These are phyloP conservation scores for Schizopygopsis pylzovi DNA, from an alignment of 2,797 vertebrate species.

Conservation along the genomic window DNA sequence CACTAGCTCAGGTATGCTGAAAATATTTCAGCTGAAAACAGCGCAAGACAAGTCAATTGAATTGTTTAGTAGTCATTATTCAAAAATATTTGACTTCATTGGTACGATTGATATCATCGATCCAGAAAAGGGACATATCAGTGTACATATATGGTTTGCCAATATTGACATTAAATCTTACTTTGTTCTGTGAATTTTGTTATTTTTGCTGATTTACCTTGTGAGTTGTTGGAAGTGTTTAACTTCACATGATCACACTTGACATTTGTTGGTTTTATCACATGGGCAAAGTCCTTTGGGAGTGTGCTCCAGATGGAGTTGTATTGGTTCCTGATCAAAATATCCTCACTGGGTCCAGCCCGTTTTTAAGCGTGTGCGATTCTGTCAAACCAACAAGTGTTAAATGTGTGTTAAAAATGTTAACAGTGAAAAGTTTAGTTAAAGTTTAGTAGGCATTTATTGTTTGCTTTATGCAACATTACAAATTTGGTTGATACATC, in stretches of 20 bases:
- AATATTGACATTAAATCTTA: not conserved
- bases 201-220: not conserved
- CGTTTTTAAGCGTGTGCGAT: not conserved
- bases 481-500: not conserved
- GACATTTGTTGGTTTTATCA: slow-evolving; percentile 29
- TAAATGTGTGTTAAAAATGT: not conserved
- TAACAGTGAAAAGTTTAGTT: not conserved
- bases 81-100: not conserved
- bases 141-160: not conserved
- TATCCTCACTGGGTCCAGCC: not conserved
- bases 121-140: not conserved
- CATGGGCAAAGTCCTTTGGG: slow-evolving; percentile 35
- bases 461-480: not conserved
- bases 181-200: not conserved
- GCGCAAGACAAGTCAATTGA: not conserved
- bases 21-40: not conserved
- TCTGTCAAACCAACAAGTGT: not conserved
- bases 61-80: not conserved
- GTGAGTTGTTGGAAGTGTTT: not conserved
- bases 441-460: not conserved
- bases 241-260: slow-evolving; percentile 7
- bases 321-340: not conserved
- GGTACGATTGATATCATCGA: not conserved
- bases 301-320: not conserved
- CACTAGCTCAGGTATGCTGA: not conserved